Evolutionary conservation across 2,797 vertebrate genomes (phyloP), one percentile per base, ranked within the genome.

Genomic region (Scolopax rusticola): DNA sequence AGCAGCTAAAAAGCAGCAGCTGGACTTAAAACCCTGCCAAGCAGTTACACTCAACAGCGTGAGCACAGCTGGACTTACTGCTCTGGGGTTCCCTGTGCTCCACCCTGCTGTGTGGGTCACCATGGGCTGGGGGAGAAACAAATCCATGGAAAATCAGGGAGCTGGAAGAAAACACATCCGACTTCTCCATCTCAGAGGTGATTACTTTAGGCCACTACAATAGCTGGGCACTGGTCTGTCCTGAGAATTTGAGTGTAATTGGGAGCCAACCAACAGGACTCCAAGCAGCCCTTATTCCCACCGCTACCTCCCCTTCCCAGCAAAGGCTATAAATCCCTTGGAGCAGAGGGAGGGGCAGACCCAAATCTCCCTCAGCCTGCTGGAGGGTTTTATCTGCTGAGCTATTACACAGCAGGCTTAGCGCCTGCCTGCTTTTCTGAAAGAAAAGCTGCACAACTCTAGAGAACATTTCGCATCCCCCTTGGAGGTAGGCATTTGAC

Each of bases 71-170:
- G 84, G 40, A 36, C 11, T 24, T 23, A 18, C 41, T 2, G 4
- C 28, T 53, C 38, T 16, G 40, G 32, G 7, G 1, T 48, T 83
- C 18, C 36, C 40, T 13, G 17, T 23, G 24, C 51, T 74, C 28
- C 28, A 11, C 11, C 9, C 20, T 19, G 4, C 6, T 56, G 14
- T 1, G 0, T 24, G 40, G 38, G n/a, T n/a, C 23, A 77, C n/a
- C 16, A 1, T 15, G 36, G 43, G 8, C 41, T 69, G 20, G 21
- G 28, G 43, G 15, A 83, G 28, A 85, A 91, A 65, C 16, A 65
- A 61, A 64, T 18, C 5, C 9, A 7, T 7, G 11, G 71, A 48
- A 87, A 83, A 65, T 21, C 12, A 74, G 47, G 10, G 63, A 54
- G 15, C 54, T 83, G 25, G 7, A 57, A 61, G 19, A 40, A 91